These are phyloP conservation scores for Sciaenops ocellatus DNA, from an alignment of 2,797 vertebrate genomes.

Conservation along the genomic window DNA sequence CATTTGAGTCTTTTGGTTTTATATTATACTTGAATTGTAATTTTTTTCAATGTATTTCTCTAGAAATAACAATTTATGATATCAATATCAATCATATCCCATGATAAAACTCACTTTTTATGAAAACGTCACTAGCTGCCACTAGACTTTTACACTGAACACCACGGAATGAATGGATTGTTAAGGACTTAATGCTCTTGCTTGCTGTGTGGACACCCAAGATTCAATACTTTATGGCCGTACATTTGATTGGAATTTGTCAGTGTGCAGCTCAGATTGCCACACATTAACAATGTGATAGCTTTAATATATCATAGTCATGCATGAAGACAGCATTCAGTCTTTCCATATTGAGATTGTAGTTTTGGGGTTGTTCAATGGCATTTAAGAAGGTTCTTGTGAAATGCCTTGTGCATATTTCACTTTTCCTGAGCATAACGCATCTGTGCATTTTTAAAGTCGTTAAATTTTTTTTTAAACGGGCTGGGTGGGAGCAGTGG, in stretches of 20 bases:
- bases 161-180: neutral
- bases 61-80: neutral
- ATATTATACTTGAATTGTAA: neutral
- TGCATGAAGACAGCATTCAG: slow-evolving; percentile 69
- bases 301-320: slow-evolving; percentile 76
- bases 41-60: neutral
- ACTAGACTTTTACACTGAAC: neutral
- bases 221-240: slow-evolving; percentile 39
- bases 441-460: slow-evolving; percentile 38
- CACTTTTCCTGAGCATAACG: slow-evolving; percentile 25
- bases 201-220: slow-evolving; percentile 48
- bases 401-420: slow-evolving; percentile 29
- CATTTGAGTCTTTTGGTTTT: neutral
- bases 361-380: slow-evolving; percentile 24
- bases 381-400: slow-evolving; percentile 32
- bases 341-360: slow-evolving; percentile 41
- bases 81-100: neutral
- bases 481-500: slow-evolving; percentile 25
- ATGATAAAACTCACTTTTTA: neutral
- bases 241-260: slow-evolving; percentile 44
- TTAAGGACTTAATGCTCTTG: slow-evolving; percentile 8
- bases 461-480: neutral
- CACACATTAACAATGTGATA: slow-evolving; percentile 62
- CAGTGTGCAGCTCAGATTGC: slow-evolving; percentile 37
- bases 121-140: neutral